phyloP scores from a whole-genome alignment of 2,797 vertebrate genomes.

The Tenualosa thibaudeaui region DNA sequence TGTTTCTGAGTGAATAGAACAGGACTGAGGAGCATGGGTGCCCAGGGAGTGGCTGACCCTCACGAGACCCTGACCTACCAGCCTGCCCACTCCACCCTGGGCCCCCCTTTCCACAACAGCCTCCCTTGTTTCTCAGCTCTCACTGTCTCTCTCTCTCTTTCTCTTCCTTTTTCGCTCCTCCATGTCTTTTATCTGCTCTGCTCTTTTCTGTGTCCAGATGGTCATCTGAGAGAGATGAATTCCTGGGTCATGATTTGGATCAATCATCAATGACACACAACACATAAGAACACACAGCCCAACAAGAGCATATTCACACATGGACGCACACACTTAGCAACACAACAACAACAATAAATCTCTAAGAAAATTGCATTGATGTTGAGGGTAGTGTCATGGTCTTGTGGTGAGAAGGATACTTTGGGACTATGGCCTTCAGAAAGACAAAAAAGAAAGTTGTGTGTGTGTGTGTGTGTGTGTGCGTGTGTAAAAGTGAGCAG shows the following conservation, averaged over 20 bases:
- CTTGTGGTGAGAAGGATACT: not conserved
- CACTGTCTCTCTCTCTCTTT: no score
- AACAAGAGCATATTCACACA: not conserved
- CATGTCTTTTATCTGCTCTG: not conserved
- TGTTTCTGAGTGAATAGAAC: no score
- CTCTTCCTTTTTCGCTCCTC: not conserved
- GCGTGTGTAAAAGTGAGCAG: not conserved
- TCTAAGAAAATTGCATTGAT: not conserved
- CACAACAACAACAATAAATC: not conserved
- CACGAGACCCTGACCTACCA: not conserved
- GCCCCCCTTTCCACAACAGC: not conserved
- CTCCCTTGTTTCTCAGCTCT: not conserved
- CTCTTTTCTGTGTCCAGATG: conserved; percentile 12
- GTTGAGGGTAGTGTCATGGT: not conserved
- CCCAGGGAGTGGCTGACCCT: not conserved
- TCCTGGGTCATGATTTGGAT: not conserved
- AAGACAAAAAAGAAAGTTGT: not conserved
- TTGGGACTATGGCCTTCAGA: not conserved
- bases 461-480: not conserved
- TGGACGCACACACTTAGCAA: conserved; percentile 3
- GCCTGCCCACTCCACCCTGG: not conserved
- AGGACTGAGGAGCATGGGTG: no score
- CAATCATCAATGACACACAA: not conserved
- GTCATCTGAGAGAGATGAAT: not conserved
- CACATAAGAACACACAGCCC: not conserved